These are phyloP conservation scores for Meliscaeva auricollis DNA, from an alignment of 2,888 invertebrate species.

Conservation along the genomic window DNA sequence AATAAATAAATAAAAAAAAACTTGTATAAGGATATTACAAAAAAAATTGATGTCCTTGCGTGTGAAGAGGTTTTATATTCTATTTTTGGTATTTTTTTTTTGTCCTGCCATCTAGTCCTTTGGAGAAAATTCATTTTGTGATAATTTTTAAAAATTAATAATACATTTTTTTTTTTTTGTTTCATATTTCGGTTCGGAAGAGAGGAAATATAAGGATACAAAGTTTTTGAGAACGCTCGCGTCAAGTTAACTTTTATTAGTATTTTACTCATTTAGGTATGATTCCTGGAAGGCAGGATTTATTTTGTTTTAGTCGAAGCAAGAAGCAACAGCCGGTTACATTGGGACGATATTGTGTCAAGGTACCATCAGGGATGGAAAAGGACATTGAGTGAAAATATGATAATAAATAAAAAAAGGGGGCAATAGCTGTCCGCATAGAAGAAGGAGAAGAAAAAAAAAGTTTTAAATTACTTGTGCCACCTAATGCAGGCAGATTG, in stretches of 20 bases:
- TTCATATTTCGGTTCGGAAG: background rate
- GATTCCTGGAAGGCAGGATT: conserved; percentile 58
- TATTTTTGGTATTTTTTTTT: conserved; percentile 13
- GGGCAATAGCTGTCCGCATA: conserved; percentile 39
- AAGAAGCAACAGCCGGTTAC: conserved; percentile 39
- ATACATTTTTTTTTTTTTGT: conserved; percentile 49
- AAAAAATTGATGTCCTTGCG: conserved; percentile 40
- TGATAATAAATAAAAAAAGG: conserved; percentile 21
- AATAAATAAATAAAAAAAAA: conserved; percentile 5
- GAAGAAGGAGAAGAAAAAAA: conserved; percentile 5
- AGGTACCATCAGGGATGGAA: background rate
- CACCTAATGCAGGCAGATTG: conserved; percentile 58
- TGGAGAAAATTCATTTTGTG: conserved; percentile 65
- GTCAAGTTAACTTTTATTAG: conserved; percentile 73
- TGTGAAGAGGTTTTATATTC: conserved; percentile 17
- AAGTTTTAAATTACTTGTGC: conserved; percentile 73
- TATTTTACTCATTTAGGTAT: conserved; percentile 74
- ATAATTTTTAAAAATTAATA: conserved; percentile 75
- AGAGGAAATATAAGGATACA: conserved; percentile 25
- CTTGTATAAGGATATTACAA: conserved; percentile 47
- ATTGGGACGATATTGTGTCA: background rate
- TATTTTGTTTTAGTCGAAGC: background rate
- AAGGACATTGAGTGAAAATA: conserved; percentile 29
- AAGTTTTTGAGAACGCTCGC: conserved; percentile 61
- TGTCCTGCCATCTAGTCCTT: background rate